Base-by-base conservation (phyloP, 92 coral and sea anemone species). In the Phenganax marumi region DNA sequence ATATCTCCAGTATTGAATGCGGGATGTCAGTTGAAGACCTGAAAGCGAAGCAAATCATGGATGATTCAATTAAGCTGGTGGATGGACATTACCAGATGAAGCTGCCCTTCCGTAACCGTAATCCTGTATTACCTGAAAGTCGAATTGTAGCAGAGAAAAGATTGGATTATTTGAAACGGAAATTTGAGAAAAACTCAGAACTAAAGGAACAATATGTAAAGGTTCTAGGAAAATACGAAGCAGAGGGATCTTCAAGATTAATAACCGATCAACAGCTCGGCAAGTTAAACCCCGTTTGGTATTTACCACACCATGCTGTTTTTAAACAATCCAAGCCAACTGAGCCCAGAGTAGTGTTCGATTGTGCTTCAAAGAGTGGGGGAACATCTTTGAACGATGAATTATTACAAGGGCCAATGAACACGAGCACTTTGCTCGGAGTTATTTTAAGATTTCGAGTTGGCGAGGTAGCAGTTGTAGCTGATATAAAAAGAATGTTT, bases 1-100 rank as follows among this genome's bases (percentile, higher is more conserved):
- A 68, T 0, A 12, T 50, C 23, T n/a, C 75, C 46, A 69, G 47
- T 50, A 55, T 60, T 3, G 69, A 84, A 12, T 57, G 50, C 13
- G 68, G 63, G 0, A 78, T 86, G 86, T 89, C 90, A 12, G 50
- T 83, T 12, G 91, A 90, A 80, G 91, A 90, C 73, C 88, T n/a
- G 52, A 11, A 84, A 25, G 85, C 85, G 10, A 50, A 25, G 71
- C 39, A 63, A 47, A 57, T 85, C 61, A 71, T 86, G 43, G 74
- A 57, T 22, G 83, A 88, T 50, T 78, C 89, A 52, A 84, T 85
- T 6, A 63, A 60, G 11, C 56, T 71, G 6, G 78, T 64, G 9
- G 83, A 86, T 16, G 82, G 89, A 49, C 86, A 55, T 23, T 88
- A 85, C 52, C 86, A 88, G 81, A 89, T 88, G 14, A 83, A 89